A percentile compares a stretch with the other conserved stretches of the same genome.
Evolutionary conservation across 23 tunicate species (phyloP).

Genomic region (Styela clava): DNA sequence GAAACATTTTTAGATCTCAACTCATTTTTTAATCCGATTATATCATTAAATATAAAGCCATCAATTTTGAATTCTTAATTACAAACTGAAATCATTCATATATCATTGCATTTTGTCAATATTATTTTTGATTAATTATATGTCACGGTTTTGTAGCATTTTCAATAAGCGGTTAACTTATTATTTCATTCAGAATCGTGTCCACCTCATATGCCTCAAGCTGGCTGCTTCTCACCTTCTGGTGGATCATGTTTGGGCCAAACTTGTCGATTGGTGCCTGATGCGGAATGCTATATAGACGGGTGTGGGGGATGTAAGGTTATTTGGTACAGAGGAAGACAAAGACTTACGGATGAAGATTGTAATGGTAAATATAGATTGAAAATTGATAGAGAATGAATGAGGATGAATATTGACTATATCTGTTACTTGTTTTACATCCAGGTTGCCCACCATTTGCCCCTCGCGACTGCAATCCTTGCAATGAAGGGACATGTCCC

Average conservation of each 20-base stretch:
- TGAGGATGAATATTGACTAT: no score
- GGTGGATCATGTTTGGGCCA: slow-evolving; percentile 3
- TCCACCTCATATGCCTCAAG: slow-evolving; percentile 7
- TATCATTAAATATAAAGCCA: no score
- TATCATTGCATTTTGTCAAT: no score
- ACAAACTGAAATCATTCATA: no score
- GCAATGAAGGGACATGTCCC: slow-evolving; percentile 17
- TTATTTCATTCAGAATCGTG: slow-evolving; percentile 1
- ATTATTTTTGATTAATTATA: no score
- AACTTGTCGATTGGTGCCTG: slow-evolving; percentile 11
- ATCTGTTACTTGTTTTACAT: no score
- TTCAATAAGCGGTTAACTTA: no score
- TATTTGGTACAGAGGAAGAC: background rate
- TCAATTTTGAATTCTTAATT: no score
- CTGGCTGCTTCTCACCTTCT: background rate
- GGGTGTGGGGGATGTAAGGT: slow-evolving; percentile 23
- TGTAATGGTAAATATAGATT: background rate
- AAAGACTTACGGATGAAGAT: slow-evolving; percentile 13
- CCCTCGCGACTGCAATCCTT: slow-evolving; percentile 11
- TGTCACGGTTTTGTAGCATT: no score
- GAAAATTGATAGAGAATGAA: no score
- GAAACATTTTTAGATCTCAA: no score
- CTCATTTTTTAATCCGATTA: no score
- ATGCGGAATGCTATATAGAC: slow-evolving; percentile 11
- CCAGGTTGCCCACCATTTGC: background rate